Base-by-base conservation (phyloP, 1,140 invertebrate species). In the Druon quercuslanigerum region DNA sequence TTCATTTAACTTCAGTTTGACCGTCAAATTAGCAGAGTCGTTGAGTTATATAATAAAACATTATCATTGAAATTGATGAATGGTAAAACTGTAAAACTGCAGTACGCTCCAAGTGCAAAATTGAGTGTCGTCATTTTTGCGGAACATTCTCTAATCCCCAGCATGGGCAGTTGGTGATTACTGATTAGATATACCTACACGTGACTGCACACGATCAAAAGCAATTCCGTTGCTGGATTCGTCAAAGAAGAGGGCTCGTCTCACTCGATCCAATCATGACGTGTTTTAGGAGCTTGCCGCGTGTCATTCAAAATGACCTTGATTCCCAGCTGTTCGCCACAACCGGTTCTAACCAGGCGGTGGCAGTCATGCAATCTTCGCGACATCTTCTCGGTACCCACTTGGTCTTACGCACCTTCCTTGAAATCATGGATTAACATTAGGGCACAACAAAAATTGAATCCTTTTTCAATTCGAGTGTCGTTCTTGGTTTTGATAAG, bases 231-330 rank as follows among this genome's bases (percentile, higher is more conserved):
- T 2, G 33, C 83, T 76, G 81, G 85, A 90, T 90, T 90, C 79
- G 88, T 83, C 51, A 79, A 51, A 73, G 33, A 60, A 51, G 84
- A 83, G 77, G 87, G 87, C 87, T 88, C 86, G 87, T 79, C 84
- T n/a, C 80, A 79, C 71, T 20, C 75, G 72, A 79, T 75, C 70
- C 77, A 72, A 75, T 46, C 75, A 72, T 86, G 85, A 88, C 87
- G 85, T 86, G 82, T 78, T 33, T 71, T 70, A 20, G 76, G 79
- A 76, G 74, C 76, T 77, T 82, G 50, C 77, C 77, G 73, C 79
- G 79, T 84, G 82, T 84, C 80, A 80, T 82, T 81, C 56, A 81
- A 83, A 83, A 81, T 87, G 86, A 88, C 89, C 89, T 90, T 89
- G 86, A 75, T 80, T 78, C 40, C 72, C 86, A 90, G 88, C 87